A percentile compares a stretch with the other conserved stretches of the same genome.
Evolutionary conservation across 2,888 invertebrate species (phyloP).

Genomic region (Apodemia duryi): DNA sequence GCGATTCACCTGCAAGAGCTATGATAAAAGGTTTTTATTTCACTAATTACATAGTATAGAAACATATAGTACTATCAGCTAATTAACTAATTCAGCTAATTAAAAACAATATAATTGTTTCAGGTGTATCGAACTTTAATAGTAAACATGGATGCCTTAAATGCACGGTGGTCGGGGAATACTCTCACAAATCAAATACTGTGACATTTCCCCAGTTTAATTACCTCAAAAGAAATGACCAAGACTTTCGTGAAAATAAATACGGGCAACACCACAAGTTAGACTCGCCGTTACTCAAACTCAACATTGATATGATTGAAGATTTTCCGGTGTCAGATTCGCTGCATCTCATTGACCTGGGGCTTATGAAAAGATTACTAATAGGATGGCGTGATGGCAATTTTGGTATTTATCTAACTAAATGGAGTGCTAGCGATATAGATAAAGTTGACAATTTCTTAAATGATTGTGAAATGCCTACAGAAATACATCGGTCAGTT

Average conservation of each 20-base stretch:
- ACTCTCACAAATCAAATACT: conserved; percentile 33
- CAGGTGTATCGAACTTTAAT: conserved; percentile 27
- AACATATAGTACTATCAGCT: conserved; percentile 15
- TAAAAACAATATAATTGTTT: background rate
- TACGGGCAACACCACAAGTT: conserved; percentile 27
- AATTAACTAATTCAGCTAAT: conserved; percentile 15
- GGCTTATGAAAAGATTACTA: too few relatives aligned
- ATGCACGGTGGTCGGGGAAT: conserved; percentile 32
- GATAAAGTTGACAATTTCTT: too few relatives aligned
- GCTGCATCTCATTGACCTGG: too few relatives aligned
- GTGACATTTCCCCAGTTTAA: conserved; percentile 22
- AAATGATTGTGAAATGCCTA: too few relatives aligned
- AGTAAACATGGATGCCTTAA: conserved; percentile 30
- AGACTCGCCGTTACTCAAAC: conserved; percentile 3
- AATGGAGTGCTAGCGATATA: too few relatives aligned
- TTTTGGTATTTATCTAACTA: too few relatives aligned
- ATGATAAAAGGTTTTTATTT: conserved; percentile 22
- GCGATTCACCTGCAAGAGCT: conserved; percentile 26
- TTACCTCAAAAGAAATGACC: conserved; percentile 24
- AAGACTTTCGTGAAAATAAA: conserved; percentile 24
- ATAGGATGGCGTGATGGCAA: too few relatives aligned
- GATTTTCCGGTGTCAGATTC: too few relatives aligned
- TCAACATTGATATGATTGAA: too few relatives aligned
- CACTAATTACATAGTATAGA: conserved; percentile 10
- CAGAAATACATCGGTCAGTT: background rate